Evolutionary conservation across 2,113 vertebrate species (phyloP), one percentile per base, ranked within the genome.

Genomic region (Murina feae): DNA sequence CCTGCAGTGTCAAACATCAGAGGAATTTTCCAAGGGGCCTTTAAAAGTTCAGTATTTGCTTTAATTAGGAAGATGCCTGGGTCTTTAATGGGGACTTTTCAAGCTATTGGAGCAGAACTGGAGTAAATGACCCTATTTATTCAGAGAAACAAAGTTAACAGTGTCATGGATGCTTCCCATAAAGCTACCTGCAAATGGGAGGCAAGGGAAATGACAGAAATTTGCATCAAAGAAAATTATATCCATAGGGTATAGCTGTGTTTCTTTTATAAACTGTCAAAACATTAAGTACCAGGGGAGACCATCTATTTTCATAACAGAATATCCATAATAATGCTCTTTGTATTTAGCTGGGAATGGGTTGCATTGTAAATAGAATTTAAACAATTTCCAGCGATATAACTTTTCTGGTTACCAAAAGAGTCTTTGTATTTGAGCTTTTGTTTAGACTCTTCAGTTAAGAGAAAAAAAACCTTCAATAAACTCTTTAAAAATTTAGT

Each of bases 31-130:
- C 68, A 69, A 1, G 20, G 37, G 44, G 32, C 4, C 18, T 82
- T 86, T 28, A 82, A 63, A 42, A 55, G n/a, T 95, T 92, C 18
- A n/a, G 37, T 20, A 25, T 93, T 82, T 49, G 37, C n/a, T 96
- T 95, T 91, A 84, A 97, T 47, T 71, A 71, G 81, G 85, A 97
- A 87, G 21, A 81, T 96, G 60, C 88, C 53, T 32, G 63, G 68
- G 63, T 69, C n/a, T 53, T 86, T 74, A 86, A 39, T 47, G 69
- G 51, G 14, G n/a, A 21, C 4, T 60, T 71, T 79, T 94, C 74
- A 93, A 65, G 47, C 13, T 37, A 83, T 5, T 71, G 82, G 84
- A 82, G 89, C 60, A 69, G 37, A 85, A 74, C 51, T 49, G 75
- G 37, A 84, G 18, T 51, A 90, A 93, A 55, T 47, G 53, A 72